Percentiles rank a stretch among this genome's conserved stretches.
Conservation (phyloP, 2,113 vertebrate species). For the Formicarius rufipectus region DNA sequence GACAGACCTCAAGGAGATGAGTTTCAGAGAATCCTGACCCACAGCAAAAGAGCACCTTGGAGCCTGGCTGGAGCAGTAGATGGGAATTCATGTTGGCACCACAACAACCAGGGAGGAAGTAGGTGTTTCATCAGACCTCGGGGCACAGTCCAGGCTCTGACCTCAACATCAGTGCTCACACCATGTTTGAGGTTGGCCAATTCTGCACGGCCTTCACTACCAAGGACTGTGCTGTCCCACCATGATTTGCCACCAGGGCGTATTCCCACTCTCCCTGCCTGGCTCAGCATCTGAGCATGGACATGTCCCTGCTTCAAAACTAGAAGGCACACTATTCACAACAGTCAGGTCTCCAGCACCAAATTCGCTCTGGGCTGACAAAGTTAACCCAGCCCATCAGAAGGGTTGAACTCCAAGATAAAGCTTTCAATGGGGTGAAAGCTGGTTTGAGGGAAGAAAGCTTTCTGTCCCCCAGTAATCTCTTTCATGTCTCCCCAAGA, state of each 20-base stretch:
- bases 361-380: not conserved
- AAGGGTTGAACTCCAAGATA: not conserved
- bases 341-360: not conserved
- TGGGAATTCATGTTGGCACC: rapidly evolving
- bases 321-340: rapidly evolving
- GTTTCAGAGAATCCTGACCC: not conserved
- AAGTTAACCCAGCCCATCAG: not conserved
- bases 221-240: not conserved
- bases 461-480: not conserved
- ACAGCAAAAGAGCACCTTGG: rapidly evolving
- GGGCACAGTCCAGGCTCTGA: not conserved
- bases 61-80: not conserved
- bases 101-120: not conserved
- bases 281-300: rapidly evolving
- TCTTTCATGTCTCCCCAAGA: not conserved
- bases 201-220: not conserved
- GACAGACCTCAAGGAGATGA: not conserved
- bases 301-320: not conserved
- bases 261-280: not conserved
- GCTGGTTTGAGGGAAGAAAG: not conserved
- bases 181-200: rapidly evolving
- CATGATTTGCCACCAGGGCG: not conserved
- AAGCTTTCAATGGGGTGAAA: not conserved
- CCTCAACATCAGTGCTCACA: not conserved
- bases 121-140: not conserved